A percentile compares a stretch with the other conserved stretches of the same genome.
These are phyloP conservation scores for Euwallacea fornicatus DNA, from an alignment of 1,140 invertebrate genomes.

Conservation along the genomic window DNA sequence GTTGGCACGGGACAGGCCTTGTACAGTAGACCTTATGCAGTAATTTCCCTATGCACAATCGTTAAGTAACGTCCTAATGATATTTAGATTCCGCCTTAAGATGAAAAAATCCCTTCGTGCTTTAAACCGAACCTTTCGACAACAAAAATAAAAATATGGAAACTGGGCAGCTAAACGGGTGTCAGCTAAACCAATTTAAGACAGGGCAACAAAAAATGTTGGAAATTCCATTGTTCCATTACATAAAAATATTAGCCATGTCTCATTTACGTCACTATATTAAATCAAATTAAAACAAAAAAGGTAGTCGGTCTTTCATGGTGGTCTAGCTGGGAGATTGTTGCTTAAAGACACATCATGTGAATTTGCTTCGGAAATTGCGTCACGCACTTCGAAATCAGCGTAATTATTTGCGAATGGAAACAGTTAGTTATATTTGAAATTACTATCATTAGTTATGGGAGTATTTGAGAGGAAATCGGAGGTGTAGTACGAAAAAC, in stretches of 20 bases:
- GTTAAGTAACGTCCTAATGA: neutral
- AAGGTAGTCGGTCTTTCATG: neutral
- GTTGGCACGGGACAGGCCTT: too few relatives aligned
- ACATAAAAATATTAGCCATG: neutral
- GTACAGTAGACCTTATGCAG: too few relatives aligned
- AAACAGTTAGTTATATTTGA: constrained; percentile 6
- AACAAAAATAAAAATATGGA: neutral
- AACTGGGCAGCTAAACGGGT: neutral
- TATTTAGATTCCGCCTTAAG: neutral
- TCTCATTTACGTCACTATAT: neutral
- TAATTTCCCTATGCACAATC: neutral
- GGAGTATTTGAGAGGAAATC: neutral
- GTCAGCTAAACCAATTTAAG: too few relatives aligned
- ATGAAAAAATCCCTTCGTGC: neutral
- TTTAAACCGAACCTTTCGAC: neutral
- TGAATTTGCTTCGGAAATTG: constrained; percentile 5
- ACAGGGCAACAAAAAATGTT: neutral
- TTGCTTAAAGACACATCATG: constrained; percentile 2
- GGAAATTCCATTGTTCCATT: neutral
- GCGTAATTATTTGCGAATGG: constrained; percentile 2
- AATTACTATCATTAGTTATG: constrained; percentile 3
- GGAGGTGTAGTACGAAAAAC: neutral
- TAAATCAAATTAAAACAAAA: constrained; percentile 5
- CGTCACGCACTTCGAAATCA: neutral
- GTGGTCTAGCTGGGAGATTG: neutral